Percentiles rank a stretch among this genome's conserved stretches.
These are phyloP conservation scores for Sorex maritimensis DNA, from an alignment of 2,797 vertebrate genomes.

Conservation along the genomic window DNA sequence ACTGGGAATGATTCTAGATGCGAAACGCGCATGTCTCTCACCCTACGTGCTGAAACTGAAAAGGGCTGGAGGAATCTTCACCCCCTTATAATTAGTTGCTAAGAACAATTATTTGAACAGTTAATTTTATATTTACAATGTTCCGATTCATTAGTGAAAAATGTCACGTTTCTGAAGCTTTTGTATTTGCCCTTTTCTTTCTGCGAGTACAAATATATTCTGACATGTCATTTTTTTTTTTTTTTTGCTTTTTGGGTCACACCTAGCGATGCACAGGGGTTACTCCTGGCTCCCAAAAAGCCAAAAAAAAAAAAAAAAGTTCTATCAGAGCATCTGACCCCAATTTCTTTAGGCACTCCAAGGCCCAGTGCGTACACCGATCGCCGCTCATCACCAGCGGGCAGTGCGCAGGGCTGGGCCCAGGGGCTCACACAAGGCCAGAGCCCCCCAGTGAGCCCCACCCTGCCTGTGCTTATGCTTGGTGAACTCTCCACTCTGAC, in stretches of 20 bases:
- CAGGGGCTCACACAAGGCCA: too few relatives aligned
- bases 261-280: too few relatives aligned
- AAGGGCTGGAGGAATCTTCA: not conserved
- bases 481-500: too few relatives aligned
- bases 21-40: not conserved
- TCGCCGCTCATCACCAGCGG: too few relatives aligned
- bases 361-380: too few relatives aligned
- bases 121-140: conserved; percentile 40
- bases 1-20: not conserved
- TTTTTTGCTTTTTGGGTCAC: not conserved
- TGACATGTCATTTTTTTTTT: not conserved
- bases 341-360: too few relatives aligned
- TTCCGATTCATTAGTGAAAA: not conserved
- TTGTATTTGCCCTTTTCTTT: conserved; percentile 8
- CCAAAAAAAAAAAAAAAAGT: not conserved
- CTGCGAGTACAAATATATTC: not conserved
- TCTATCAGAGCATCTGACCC: too few relatives aligned
- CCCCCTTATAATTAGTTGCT: not conserved
- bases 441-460: too few relatives aligned
- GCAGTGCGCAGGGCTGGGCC: too few relatives aligned
- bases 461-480: too few relatives aligned
- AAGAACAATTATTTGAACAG: conserved; percentile 42
- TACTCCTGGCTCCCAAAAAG: too few relatives aligned
- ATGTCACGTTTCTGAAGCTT: conserved; percentile 3
- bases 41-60: conserved; percentile 45